Base-by-base conservation (phyloP, 2,888 invertebrate species). In the Adelognathus sp. region DNA sequence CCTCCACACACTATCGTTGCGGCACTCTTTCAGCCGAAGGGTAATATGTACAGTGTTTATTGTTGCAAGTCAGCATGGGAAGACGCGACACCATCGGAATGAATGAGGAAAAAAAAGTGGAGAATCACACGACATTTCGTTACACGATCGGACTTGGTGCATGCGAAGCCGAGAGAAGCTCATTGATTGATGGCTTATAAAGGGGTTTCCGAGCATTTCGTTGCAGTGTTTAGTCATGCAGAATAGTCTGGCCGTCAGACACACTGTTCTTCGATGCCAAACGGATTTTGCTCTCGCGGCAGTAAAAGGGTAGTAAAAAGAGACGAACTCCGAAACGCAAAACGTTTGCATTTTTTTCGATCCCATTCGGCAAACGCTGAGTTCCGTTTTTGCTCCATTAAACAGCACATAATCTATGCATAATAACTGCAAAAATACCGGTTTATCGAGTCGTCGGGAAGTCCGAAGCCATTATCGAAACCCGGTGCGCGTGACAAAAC, bases 131-230 rank as follows among this genome's bases (percentile, higher is more conserved):
- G 75, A 64, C 61, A 63, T 82, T 82, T n/a, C 76, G 81, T 83
- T 83, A 82, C 77, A 79, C 83, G 85, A 86, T 86, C 82, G 80
- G 75, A 80, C 81, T 82, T 80, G 82, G 81, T 77, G 64, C 76
- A 73, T 84, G 80, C 81, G 81, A 74, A 50, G 24, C 41, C 60
- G 18, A 24, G 52, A 18, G 58, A 79, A 79, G 66, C 74, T 66
- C 81, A 87, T 88, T 90, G 90, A 90, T 90, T 86, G 90, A 90
- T 90, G 87, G 89, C 85, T 86, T 84, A 84, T 89, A 90, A 90
- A 90, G 84, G 89, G 89, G 88, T 89, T 81, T 85, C 83, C 80
- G 58, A 71, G 69, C 75, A 84, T 84, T 85, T 86, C 83, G 74
- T 80, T 60, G n/a, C 81, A 80, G 76, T 87, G 87, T 87, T 86